Conservation (phyloP, 1,140 invertebrate species). For the Bactericera cockerelli region DNA sequence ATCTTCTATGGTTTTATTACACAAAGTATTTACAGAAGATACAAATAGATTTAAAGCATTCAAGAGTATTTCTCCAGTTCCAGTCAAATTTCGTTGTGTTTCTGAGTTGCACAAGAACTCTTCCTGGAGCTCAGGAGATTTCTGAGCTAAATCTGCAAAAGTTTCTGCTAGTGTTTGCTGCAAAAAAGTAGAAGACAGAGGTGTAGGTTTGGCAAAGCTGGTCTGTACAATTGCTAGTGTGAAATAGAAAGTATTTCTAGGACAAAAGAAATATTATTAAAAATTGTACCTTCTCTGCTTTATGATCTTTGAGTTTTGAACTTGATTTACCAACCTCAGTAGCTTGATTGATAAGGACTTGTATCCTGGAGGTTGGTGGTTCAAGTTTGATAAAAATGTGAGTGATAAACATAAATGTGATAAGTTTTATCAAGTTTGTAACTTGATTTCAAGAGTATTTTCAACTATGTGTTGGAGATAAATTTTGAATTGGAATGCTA, state of each 20-base stretch:
- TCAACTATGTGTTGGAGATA: no score
- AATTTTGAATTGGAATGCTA: no score
- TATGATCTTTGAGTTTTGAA: no score
- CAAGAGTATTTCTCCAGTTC: slow-evolving; percentile 83
- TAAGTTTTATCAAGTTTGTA: no score
- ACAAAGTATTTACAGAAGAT: slow-evolving; percentile 84
- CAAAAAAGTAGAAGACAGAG: slow-evolving; percentile 22
- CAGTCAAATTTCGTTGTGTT: slow-evolving; percentile 80
- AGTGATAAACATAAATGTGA: no score
- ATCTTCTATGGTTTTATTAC: slow-evolving; percentile 94
- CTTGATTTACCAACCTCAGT: no score
- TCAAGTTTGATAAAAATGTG: no score
- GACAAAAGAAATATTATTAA: slow-evolving; percentile 11
- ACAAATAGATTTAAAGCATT: slow-evolving; percentile 91
- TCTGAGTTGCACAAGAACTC: slow-evolving; percentile 92
- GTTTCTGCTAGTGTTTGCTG: slow-evolving; percentile 67
- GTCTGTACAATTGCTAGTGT: background rate
- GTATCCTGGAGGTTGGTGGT: no score
- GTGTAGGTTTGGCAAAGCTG: background rate
- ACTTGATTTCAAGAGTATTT: no score
- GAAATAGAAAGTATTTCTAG: background rate
- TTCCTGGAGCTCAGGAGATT: slow-evolving; percentile 85
- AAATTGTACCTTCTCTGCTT: background rate
- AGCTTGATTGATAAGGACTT: no score
- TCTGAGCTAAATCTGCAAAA: slow-evolving; percentile 89